Conservation (phyloP, 1,140 invertebrate species). For the Amphibalanus amphitrite region DNA sequence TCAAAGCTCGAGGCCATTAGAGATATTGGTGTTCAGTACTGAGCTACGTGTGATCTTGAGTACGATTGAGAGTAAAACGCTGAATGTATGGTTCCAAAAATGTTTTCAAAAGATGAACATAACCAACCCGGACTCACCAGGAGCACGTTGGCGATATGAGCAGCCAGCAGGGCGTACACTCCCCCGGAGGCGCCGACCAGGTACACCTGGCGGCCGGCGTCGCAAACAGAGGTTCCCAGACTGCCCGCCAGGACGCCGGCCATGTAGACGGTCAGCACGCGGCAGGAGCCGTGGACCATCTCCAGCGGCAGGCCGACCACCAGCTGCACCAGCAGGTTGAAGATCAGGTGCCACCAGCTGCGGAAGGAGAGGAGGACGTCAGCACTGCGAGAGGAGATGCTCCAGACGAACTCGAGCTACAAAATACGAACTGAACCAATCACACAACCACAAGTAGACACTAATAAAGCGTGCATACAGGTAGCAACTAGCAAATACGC, state of each 20-base stretch:
- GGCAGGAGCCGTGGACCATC: conserved; percentile 86
- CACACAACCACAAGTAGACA: no score
- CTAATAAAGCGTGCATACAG: no score
- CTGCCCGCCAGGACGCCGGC: conserved; percentile 81
- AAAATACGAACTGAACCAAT: no score
- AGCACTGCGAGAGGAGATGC: no score
- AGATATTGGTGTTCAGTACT: not conserved
- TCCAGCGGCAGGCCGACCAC: conserved; percentile 80
- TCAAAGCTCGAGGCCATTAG: not conserved
- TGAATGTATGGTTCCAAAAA: not conserved
- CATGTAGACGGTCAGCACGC: conserved; percentile 80
- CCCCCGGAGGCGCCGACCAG: conserved; percentile 80
- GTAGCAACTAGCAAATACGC: no score
- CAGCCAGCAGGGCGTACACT: conserved; percentile 80
- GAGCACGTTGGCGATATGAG: conserved; percentile 84
- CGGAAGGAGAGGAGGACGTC: conserved; percentile 20
- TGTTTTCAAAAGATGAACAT: not conserved
- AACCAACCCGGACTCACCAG: conserved; percentile 33
- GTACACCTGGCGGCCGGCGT: conserved; percentile 61
- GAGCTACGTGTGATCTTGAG: not conserved
- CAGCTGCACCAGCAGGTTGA: conserved; percentile 83
- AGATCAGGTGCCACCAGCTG: conserved; percentile 85
- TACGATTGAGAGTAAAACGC: not conserved
- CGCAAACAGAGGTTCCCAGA: conserved; percentile 82
- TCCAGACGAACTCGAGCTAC: no score